These are phyloP conservation scores for Antennarius striatus DNA, from an alignment of 2,113 vertebrate genomes.

Conservation along the genomic window DNA sequence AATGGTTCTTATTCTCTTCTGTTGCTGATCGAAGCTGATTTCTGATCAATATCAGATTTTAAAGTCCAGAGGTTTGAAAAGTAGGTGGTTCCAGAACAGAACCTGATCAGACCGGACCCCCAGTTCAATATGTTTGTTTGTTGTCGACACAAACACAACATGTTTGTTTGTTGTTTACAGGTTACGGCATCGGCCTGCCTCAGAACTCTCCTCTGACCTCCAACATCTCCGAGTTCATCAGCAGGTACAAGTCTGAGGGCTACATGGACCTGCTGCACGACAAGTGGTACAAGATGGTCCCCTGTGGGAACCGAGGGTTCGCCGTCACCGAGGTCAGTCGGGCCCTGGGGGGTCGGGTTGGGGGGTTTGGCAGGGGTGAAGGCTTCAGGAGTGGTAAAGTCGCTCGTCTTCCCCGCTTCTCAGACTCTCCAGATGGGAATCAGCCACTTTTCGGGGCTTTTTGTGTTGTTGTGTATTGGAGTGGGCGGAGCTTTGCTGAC, in stretches of 20 bases:
- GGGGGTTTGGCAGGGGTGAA: no score
- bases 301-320: constrained; percentile 89
- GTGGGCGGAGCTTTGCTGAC: constrained; percentile 87
- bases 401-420: not conserved
- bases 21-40: no score
- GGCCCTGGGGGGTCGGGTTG: no score
- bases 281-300: constrained; percentile 96
- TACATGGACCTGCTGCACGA: constrained; percentile 93
- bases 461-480: constrained; percentile 88
- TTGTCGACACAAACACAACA: no score
- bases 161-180: constrained; percentile 59
- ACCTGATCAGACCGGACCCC: no score
- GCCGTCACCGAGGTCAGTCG: constrained; percentile 87
- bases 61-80: no score
- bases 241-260: constrained; percentile 90
- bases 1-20: no score
- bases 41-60: no score
- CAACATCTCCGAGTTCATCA: constrained; percentile 90
- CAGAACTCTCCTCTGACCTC: constrained; percentile 89
- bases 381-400: no score
- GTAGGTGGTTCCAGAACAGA: no score
- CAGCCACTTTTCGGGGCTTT: constrained; percentile 90
- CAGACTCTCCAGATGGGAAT: constrained; percentile 95
- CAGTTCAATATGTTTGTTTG: no score
- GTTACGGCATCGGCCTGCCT: constrained; percentile 91